These are phyloP conservation scores for Archips crataeganus DNA, from an alignment of 2,888 invertebrate species.

Conservation along the genomic window DNA sequence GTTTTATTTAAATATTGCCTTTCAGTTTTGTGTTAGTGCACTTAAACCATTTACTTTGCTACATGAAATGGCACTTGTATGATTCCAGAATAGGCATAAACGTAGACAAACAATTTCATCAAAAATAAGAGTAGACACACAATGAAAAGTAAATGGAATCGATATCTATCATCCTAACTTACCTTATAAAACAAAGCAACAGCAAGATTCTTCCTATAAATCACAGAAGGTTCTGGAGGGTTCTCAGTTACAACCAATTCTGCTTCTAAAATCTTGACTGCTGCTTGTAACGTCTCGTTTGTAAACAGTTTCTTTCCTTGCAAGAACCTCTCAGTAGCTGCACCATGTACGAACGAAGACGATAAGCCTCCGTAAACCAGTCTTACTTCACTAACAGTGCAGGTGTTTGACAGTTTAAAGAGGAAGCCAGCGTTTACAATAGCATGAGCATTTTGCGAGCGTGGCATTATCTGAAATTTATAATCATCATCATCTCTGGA, in stretches of 20 bases:
- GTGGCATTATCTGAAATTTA: slow-evolving; percentile 86
- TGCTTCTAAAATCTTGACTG: slow-evolving; percentile 53
- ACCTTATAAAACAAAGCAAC: slow-evolving; percentile 87
- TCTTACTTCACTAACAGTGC: slow-evolving; percentile 68
- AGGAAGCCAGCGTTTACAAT: slow-evolving; percentile 89
- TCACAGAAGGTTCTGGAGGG: slow-evolving; percentile 83
- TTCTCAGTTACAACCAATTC: slow-evolving; percentile 60
- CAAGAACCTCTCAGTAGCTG: slow-evolving; percentile 51
- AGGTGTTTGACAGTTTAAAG: slow-evolving; percentile 71
- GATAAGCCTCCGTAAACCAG: slow-evolving; percentile 85
- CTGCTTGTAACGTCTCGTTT: slow-evolving; percentile 70
- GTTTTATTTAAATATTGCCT: too few species aligned
- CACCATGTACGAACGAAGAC: slow-evolving; percentile 68
- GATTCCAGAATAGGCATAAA: too few species aligned
- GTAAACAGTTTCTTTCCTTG: slow-evolving; percentile 67
- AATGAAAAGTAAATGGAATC: too few species aligned
- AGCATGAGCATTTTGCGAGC: slow-evolving; percentile 89
- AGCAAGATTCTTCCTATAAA: slow-evolving; percentile 86
- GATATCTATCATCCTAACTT: neutral
- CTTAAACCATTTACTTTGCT: too few species aligned
- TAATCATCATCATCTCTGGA: neutral
- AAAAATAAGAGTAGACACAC: too few species aligned
- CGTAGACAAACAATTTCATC: too few species aligned
- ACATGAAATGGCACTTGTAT: too few species aligned
- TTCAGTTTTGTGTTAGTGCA: too few species aligned